phyloP scores from a whole-genome alignment of 2,888 invertebrate species.

The Drosophila rellima region DNA sequence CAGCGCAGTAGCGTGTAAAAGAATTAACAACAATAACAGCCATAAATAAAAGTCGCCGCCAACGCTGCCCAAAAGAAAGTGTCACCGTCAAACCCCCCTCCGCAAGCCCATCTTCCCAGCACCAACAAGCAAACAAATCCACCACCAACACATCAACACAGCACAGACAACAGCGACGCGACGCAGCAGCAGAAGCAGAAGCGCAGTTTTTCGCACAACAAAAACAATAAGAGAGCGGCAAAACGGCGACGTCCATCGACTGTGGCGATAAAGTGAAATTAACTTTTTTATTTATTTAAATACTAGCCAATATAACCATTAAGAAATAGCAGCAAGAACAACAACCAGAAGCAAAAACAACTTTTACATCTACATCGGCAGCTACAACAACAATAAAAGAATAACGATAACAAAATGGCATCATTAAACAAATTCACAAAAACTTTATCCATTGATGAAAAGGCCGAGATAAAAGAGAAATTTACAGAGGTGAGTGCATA shows the following conservation, averaged over 20 bases:
- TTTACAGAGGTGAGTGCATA: conserved; percentile 89
- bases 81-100: conserved; percentile 39
- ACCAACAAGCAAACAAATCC: conserved; percentile 49
- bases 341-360: conserved; percentile 6
- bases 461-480: conserved; percentile 91
- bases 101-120: conserved; percentile 16
- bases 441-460: conserved; percentile 88
- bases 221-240: conserved; percentile 67
- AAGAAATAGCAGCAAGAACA: conserved; percentile 24
- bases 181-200: conserved; percentile 35
- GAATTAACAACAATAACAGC: conserved; percentile 59
- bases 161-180: conserved; percentile 32
- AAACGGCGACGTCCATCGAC: conserved; percentile 46
- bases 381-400: conserved; percentile 20
- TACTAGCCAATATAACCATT: conserved; percentile 56
- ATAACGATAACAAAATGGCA: conserved; percentile 72
- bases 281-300: conserved; percentile 73
- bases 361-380: conserved; percentile 16
- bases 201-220: conserved; percentile 61
- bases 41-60: conserved; percentile 54
- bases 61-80: conserved; percentile 63
- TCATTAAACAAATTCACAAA: conserved; percentile 84
- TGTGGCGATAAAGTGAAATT: conserved; percentile 72
- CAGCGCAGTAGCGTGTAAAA: conserved; percentile 56
- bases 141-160: conserved; percentile 46